These are phyloP conservation scores for Myotis lucifugus DNA, from an alignment of 2,113 vertebrate species.

Conservation along the genomic window DNA sequence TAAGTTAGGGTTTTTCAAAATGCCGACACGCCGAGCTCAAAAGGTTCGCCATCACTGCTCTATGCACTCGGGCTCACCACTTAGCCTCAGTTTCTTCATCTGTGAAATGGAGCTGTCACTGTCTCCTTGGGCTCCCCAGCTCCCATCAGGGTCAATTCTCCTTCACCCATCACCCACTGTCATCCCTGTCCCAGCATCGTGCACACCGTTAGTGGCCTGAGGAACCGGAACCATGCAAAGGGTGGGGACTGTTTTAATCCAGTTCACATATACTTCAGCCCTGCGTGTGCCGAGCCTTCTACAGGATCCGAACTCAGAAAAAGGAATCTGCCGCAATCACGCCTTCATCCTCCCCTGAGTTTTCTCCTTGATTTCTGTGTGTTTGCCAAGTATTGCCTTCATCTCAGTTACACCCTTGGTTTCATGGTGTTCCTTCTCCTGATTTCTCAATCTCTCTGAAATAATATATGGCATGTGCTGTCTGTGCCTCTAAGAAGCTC, in stretches of 20 bases:
- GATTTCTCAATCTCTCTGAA: neutral
- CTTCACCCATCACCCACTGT: neutral
- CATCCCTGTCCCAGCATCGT: neutral
- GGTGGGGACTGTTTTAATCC: neutral
- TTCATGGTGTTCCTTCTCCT: neutral
- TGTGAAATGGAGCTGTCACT: neutral
- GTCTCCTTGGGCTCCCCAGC: neutral
- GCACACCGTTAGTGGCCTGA: too few relatives aligned
- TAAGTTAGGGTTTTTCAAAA: too few relatives aligned
- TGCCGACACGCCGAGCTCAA: too few relatives aligned
- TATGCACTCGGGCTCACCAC: fast-evolving
- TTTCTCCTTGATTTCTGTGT: neutral
- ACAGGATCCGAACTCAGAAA: neutral
- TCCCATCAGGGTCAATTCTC: neutral
- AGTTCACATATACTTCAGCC: neutral
- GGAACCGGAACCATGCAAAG: neutral
- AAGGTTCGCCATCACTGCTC: too few relatives aligned
- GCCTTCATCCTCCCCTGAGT: neutral
- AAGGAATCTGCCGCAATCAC: neutral
- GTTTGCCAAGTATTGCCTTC: neutral
- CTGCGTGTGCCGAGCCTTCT: neutral
- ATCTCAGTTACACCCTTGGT: neutral
- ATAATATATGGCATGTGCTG: neutral
- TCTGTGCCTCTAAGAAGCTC: neutral
- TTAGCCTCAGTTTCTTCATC: neutral